Percentiles rank a stretch among this genome's conserved stretches.
phyloP scores from a whole-genome alignment of 2,888 invertebrate genomes.

The Cephus pulcher region DNA sequence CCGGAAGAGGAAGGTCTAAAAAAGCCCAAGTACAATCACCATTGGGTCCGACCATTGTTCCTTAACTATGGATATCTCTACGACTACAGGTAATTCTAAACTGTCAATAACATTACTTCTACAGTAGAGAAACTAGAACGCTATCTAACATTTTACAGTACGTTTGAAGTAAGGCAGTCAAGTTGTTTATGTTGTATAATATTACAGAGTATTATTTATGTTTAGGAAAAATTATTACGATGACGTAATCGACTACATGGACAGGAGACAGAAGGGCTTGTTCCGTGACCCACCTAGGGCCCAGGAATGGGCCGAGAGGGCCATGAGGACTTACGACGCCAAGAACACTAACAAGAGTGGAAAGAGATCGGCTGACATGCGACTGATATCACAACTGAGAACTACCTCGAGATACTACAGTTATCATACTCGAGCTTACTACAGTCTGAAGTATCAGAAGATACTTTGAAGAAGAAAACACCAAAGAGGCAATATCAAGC shows the following conservation, averaged over 20 bases:
- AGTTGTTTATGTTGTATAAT: neutral
- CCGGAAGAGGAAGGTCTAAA: conserved; percentile 58
- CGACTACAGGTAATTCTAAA: conserved; percentile 72
- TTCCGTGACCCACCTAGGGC: conserved; percentile 79
- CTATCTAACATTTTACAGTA: neutral
- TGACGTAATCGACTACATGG: conserved; percentile 85
- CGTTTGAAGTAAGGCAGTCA: neutral
- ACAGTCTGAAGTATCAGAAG: conserved; percentile 63
- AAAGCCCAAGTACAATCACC: conserved; percentile 77
- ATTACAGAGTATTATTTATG: neutral
- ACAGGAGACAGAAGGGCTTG: conserved; percentile 79
- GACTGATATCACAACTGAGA: conserved; percentile 52
- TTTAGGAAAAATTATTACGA: conserved; percentile 84
- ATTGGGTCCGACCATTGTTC: conserved; percentile 88
- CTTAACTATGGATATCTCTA: conserved; percentile 86
- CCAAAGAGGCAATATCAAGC: neutral
- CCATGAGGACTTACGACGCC: conserved; percentile 75
- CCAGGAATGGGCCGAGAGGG: conserved; percentile 89
- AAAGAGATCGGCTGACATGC: conserved; percentile 59
- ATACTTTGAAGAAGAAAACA: conserved; percentile 44
- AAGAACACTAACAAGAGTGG: conserved; percentile 51
- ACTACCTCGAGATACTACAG: conserved; percentile 58
- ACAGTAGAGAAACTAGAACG: too few relatives aligned
- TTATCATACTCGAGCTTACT: conserved; percentile 63
- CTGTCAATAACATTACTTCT: too few relatives aligned